Evolutionary conservation across 2,113 vertebrate species (phyloP).

Genomic region (Eretmochelys imbricata): DNA sequence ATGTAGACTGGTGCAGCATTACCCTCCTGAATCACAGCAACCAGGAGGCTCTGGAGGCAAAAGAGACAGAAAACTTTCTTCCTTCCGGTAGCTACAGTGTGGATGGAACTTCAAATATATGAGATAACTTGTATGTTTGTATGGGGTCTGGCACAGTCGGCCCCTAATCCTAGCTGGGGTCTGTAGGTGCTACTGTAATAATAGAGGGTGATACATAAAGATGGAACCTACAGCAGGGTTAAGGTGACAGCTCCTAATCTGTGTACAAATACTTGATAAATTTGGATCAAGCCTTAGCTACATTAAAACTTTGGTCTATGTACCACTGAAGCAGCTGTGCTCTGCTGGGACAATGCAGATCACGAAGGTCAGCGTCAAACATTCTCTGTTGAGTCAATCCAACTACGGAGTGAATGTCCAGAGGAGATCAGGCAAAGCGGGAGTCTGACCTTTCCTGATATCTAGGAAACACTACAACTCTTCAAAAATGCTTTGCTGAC

Average conservation of each 20-base stretch:
- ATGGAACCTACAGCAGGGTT: no score
- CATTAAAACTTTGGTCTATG: neutral
- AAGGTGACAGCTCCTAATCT: no score
- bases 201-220: neutral
- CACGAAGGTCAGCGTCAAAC: no score
- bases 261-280: no score
- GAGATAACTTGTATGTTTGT: neutral
- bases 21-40: slow-evolving; percentile 9
- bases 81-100: neutral
- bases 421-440: neutral
- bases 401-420: neutral
- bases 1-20: no score
- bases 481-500: neutral
- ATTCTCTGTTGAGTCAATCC: neutral
- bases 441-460: neutral
- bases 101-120: neutral
- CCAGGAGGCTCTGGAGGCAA: neutral
- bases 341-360: no score
- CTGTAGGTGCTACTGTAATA: neutral
- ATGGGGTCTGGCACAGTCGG: neutral
- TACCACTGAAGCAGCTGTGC: no score
- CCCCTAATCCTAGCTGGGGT: neutral
- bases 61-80: slow-evolving; percentile 37
- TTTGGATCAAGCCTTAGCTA: neutral
- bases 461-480: neutral